Conservation (phyloP, 2,113 vertebrate genomes). For the Mohoua ochrocephala region DNA sequence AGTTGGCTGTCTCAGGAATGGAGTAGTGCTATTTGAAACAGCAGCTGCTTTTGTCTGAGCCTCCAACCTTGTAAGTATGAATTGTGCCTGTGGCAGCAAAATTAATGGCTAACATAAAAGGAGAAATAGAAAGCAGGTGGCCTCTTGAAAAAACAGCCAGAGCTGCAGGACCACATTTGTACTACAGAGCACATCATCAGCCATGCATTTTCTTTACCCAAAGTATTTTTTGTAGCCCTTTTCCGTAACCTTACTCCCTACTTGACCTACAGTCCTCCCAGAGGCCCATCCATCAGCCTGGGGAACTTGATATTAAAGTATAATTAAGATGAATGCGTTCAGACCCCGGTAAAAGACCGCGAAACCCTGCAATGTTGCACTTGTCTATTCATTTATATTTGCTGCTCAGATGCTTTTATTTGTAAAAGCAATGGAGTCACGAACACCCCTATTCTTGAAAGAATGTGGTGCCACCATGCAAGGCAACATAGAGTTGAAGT, state of each 20-base stretch:
- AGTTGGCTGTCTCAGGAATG: slow-evolving; percentile 11
- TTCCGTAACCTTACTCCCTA: neutral
- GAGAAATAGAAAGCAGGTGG: slow-evolving; percentile 47
- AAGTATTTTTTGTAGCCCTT: neutral
- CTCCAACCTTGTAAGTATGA: slow-evolving; percentile 27
- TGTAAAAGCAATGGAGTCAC: neutral
- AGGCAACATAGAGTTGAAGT: neutral
- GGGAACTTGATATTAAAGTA: neutral
- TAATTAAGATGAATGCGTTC: neutral
- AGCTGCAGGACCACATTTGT: slow-evolving; percentile 4
- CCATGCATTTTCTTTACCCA: neutral
- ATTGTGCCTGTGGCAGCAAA: slow-evolving; percentile 46
- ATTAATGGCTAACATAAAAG: slow-evolving; percentile 55
- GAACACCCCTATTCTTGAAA: neutral
- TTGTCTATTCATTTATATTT: neutral
- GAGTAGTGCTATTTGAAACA: slow-evolving; percentile 24
- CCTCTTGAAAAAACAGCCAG: slow-evolving; percentile 14
- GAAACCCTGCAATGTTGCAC: neutral
- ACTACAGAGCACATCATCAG: neutral
- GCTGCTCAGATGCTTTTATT: neutral
- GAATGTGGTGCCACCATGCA: neutral
- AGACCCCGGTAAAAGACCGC: neutral
- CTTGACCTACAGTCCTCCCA: neutral
- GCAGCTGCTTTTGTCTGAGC: slow-evolving; percentile 35
- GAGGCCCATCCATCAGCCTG: neutral